Evolutionary conservation across 2,888 invertebrate genomes (phyloP).

Genomic region (Eledone cirrhosa): DNA sequence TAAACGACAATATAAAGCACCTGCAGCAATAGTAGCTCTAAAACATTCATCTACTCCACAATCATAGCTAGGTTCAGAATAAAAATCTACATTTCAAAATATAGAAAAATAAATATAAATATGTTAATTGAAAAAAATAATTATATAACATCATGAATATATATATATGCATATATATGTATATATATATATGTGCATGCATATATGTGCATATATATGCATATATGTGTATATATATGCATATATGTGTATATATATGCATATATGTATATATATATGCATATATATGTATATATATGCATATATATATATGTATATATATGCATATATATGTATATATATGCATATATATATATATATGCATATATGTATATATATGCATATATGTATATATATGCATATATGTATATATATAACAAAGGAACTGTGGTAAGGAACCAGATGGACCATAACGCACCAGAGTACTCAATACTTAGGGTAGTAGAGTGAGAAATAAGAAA

Average conservation of each 20-base stretch:
- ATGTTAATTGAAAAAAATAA: too few relatives aligned
- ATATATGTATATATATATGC: background rate
- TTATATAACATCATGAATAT: background rate
- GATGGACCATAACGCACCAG: too few relatives aligned
- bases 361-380: background rate
- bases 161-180: background rate
- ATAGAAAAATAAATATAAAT: too few relatives aligned
- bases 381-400: background rate
- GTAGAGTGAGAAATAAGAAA: too few relatives aligned
- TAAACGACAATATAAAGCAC: constrained; percentile 14
- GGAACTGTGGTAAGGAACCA: too few relatives aligned
- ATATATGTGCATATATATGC: background rate
- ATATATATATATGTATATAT: background rate
- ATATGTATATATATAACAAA: too few relatives aligned
- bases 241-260: background rate
- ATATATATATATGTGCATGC: background rate
- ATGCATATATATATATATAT: background rate
- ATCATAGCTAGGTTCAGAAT: constrained; percentile 10
- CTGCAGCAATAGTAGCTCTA: constrained; percentile 14
- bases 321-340: background rate
- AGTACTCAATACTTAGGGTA: too few relatives aligned
- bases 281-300: background rate
- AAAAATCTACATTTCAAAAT: background rate
- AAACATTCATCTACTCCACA: constrained; percentile 17
- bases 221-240: background rate